Conservation (phyloP, 2,797 vertebrate genomes). For the Hephaestus fuliginosus region DNA sequence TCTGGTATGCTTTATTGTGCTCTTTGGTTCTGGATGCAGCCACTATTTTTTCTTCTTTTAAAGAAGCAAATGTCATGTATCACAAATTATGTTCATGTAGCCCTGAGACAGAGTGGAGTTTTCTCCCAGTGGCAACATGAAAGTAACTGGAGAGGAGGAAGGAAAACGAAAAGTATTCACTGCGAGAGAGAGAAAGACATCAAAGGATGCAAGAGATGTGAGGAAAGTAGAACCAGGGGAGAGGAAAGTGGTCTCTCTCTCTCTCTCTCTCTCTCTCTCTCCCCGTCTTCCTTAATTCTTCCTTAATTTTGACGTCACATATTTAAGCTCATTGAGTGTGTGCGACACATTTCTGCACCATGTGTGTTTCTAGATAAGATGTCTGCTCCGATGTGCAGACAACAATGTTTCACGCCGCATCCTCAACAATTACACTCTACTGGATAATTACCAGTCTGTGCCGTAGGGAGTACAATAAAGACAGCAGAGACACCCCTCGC, state of each 20-base stretch:
- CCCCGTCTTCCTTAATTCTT: conserved; percentile 2
- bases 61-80: conserved; percentile 48
- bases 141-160: conserved; percentile 7
- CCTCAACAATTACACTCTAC: conserved; percentile 72
- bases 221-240: conserved; percentile 20
- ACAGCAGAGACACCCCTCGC: conserved; percentile 51
- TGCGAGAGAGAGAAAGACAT: conserved; percentile 16
- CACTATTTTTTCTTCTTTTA: neutral
- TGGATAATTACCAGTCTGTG: conserved; percentile 73
- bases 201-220: conserved; percentile 7
- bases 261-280: neutral
- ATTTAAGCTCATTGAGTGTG: conserved; percentile 34
- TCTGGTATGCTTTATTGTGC: conserved; percentile 69
- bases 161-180: neutral
- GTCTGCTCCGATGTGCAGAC: conserved; percentile 72
- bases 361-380: conserved; percentile 54
- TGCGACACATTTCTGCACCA: conserved; percentile 23
- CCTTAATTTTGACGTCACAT: conserved; percentile 25
- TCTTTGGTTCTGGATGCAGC: conserved; percentile 48
- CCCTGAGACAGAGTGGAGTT: conserved; percentile 4
- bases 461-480: conserved; percentile 70
- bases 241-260: neutral
- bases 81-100: conserved; percentile 44
- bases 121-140: conserved; percentile 24
- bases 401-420: conserved; percentile 61